Conservation (phyloP, 2,113 vertebrate genomes). For the Trinectes maculatus region DNA sequence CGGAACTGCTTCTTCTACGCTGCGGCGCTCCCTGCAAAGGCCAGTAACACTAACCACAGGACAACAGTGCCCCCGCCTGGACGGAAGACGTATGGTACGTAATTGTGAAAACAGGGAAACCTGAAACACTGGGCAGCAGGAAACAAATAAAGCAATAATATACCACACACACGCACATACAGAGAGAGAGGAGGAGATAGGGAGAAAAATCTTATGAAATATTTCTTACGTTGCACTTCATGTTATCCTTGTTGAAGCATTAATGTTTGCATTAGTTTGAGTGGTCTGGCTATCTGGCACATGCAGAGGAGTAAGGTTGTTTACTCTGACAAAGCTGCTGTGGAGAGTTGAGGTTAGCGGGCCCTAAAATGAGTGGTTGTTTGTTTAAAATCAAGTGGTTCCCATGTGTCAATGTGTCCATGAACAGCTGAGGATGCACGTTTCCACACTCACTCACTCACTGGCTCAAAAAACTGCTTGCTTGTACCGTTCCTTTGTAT, state of each 20-base stretch:
- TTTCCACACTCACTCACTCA: neutral
- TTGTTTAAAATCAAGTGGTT: neutral
- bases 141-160: no score
- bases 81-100: neutral
- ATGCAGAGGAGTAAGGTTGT: neutral
- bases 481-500: neutral
- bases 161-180: no score
- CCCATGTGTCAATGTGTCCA: neutral
- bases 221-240: no score
- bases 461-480: no score
- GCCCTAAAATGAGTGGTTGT: neutral
- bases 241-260: no score
- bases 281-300: no score
- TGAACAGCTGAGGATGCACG: neutral
- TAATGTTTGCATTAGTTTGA: no score
- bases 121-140: no score
- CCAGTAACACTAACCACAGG: no score
- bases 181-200: no score
- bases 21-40: neutral
- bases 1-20: constrained; percentile 36
- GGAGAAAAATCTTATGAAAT: no score
- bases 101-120: no score
- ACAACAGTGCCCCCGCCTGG: neutral
- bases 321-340: constrained; percentile 22
- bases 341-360: constrained; percentile 4